phyloP scores from a whole-genome alignment of 1,140 invertebrate species.

The Phenacoccus solenopsis region DNA sequence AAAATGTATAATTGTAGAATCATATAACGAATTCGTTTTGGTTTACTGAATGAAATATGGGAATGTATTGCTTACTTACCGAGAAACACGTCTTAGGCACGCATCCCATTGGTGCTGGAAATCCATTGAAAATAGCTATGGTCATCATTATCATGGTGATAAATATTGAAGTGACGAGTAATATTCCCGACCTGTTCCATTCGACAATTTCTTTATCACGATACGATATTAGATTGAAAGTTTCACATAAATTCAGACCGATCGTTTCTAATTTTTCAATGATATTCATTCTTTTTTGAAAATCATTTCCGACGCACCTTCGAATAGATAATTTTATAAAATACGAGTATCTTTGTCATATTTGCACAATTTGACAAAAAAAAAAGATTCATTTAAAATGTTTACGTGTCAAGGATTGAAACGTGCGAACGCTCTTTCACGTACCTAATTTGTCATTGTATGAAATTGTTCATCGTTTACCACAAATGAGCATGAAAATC shows the following conservation, averaged over 20 bases:
- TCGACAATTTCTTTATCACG: not conserved
- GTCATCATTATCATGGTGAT: not conserved
- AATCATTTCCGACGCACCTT: not conserved
- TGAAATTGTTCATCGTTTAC: too few relatives aligned
- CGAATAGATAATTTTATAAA: not conserved
- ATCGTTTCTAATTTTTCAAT: not conserved
- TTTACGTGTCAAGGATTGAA: too few relatives aligned
- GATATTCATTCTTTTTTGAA: not conserved
- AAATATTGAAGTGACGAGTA: not conserved
- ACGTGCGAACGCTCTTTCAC: too few relatives aligned
- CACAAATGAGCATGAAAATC: too few relatives aligned
- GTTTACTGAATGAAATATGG: too few relatives aligned
- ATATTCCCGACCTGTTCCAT: not conserved
- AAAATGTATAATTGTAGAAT: too few relatives aligned
- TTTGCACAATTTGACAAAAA: too few relatives aligned
- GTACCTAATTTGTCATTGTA: too few relatives aligned
- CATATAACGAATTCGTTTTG: too few relatives aligned
- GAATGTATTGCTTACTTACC: not conserved
- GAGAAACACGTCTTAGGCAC: not conserved
- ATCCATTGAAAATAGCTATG: not conserved
- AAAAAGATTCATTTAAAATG: too few relatives aligned
- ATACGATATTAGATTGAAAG: not conserved
- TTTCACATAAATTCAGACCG: not conserved
- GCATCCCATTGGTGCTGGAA: not conserved
- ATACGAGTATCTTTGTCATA: not conserved